Evolutionary conservation across 92 coral and sea anemone genomes (phyloP), one percentile per base, ranked within the genome.

Genomic region (Porites lobata): DNA sequence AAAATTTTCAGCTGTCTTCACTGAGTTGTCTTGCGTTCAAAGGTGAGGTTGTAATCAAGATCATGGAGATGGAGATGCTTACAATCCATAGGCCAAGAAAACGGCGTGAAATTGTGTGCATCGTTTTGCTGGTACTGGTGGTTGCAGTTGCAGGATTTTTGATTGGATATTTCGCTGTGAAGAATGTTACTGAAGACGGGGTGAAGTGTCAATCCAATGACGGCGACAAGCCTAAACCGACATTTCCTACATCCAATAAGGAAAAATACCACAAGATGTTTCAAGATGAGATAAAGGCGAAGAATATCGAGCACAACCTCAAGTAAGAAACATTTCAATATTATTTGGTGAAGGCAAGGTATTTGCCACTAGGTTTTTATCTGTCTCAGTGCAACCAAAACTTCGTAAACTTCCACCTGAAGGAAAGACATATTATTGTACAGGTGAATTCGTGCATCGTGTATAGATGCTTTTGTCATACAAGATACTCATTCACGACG

Each of bases 111-210:
- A 75, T 84, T 19, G 5, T 64, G 9, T 26, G 22, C 9, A n/a
- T 66, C 69, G 75, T 85, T 19, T n/a, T 65, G 1, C 21, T 75
- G 9, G 82, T 21, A 19, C 10, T 85, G 1, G 9, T 50, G 13
- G 50, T 85, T 58, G 75, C 86, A 29, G 81, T 38, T 15, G 89
- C 24, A 2, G 89, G 86, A 4, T 84, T 87, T 67, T 75, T 91
- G 10, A 74, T 88, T 10, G 94, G 94, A 9, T 91, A 76, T 88
- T 88, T 86, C 53, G 90, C 75, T 7, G 73, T 84, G 68, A 65
- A 20, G 79, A 72, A 52, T 14, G 69, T 52, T 32, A 66, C 18
- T 17, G 17, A 77, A 20, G 69, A 83, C 10, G 50, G 62, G 6
- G 79, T 63, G 6, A 67, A 52, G 7, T 67, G 68, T 32, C 56